Base-by-base conservation (phyloP, 1,140 invertebrate species). In the Brachionus calyciflorus region DNA sequence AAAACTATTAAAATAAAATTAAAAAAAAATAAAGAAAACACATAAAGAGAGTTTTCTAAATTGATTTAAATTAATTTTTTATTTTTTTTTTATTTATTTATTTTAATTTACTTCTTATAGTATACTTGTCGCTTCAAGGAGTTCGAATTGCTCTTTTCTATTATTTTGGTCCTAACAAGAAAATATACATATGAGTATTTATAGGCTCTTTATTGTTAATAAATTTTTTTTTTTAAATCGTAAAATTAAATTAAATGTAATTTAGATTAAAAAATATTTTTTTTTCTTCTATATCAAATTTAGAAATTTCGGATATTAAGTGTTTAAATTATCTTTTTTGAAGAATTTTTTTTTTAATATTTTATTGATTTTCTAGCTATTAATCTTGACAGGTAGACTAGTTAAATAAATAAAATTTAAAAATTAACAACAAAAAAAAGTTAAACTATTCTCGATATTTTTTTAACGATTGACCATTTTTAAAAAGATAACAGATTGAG, bases 321-420 rank as follows among this genome's bases (percentile, higher is more conserved):
- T 60, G 55, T 60, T 60, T 60, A 60, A 60, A 60, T 60, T 60
- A 60, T 60, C 55, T 60, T 60, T 60, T 60, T 26, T 10, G 37
- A 17, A 37, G 37, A 60, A 5, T 19, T 60, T 60, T 60, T 57
- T 60, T 21, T 33, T 33, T 60, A 33, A 37, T 40, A 33, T 60
- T 60, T 60, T 60, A 60, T 55, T 55, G 53, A 37, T 60, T 60
- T 33, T 60, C 37, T 30, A 60, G 19, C 55, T 3, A 60, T 60
- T 60, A 60, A 60, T 60, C 55, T 60, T 60, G 55, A 60, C 55
- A 60, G 55, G 55, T 60, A 60, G 55, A 60, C 55, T 60, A 60
- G 33, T 60, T 60, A 60, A 26, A 37, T 33, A 9, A 40, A 30
- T 21, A 33, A 60, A 60, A 60, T 30, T n/a, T n/a, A n/a, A n/a